These are phyloP conservation scores for Eupithecia dodoneata DNA, from an alignment of 2,888 invertebrate genomes.

Conservation along the genomic window DNA sequence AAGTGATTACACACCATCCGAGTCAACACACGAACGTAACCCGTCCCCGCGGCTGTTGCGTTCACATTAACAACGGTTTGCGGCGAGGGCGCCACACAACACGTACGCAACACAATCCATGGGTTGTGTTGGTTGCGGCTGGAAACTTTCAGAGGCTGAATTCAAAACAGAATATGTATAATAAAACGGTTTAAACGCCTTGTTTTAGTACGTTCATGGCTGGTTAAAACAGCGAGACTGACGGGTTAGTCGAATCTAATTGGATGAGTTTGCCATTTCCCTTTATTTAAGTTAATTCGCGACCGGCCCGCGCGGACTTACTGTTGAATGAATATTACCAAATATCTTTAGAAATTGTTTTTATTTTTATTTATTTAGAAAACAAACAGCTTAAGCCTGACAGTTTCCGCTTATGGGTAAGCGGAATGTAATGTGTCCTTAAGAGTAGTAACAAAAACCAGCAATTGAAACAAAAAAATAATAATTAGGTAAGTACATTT, in stretches of 20 bases:
- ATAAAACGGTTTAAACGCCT: not conserved
- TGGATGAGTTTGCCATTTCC: not conserved
- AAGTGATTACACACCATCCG: not conserved
- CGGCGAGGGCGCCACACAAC: not conserved
- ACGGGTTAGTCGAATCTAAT: not conserved
- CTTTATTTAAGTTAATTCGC: not conserved
- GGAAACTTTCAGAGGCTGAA: not conserved
- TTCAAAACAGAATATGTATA: not conserved
- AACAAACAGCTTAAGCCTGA: too few relatives aligned
- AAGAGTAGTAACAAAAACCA: too few relatives aligned
- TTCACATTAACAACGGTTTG: slow-evolving; percentile 15
- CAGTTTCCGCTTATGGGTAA: too few relatives aligned
- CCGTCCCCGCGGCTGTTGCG: slow-evolving; percentile 12
- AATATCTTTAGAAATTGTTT: too few relatives aligned
- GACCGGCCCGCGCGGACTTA: too few relatives aligned
- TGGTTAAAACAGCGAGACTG: not conserved
- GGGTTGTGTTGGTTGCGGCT: not conserved
- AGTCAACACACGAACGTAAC: not conserved
- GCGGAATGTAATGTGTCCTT: too few relatives aligned
- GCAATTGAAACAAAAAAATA: too few relatives aligned
- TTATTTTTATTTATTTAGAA: too few relatives aligned
- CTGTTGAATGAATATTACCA: too few relatives aligned
- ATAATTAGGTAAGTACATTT: not conserved
- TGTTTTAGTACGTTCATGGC: not conserved
- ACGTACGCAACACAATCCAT: not conserved